Conservation (phyloP, 2,113 vertebrate species). For the Rhizomys pruinosus region DNA sequence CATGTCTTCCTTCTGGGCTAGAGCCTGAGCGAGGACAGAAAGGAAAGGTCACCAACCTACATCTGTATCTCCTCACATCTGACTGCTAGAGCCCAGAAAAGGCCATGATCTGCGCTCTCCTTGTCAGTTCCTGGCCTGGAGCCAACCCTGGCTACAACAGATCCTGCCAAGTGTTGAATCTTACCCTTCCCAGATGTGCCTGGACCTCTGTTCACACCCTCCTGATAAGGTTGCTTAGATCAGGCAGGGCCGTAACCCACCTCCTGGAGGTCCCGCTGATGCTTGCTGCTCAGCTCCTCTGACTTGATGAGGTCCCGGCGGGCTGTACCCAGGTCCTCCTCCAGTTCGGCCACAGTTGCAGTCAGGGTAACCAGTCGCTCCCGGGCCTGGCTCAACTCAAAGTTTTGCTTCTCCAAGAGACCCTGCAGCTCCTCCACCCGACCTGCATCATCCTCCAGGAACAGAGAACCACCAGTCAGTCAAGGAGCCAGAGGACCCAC, state of each 20-base stretch:
- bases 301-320: constrained; percentile 95
- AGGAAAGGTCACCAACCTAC: not conserved
- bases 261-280: constrained; percentile 96
- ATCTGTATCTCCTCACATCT: not conserved
- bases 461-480: constrained; percentile 91
- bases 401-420: constrained; percentile 95
- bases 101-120: not conserved
- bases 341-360: constrained; percentile 90
- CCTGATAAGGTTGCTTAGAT: no score
- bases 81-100: not conserved
- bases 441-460: constrained; percentile 90
- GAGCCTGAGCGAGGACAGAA: constrained; percentile 80
- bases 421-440: constrained; percentile 93
- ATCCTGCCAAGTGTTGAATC: not conserved
- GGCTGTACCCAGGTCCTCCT: constrained; percentile 92
- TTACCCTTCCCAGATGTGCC: not conserved
- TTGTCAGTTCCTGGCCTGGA: not conserved
- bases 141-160: not conserved
- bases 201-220: not conserved
- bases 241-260: constrained; percentile 83
- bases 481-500: constrained; percentile 73
- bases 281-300: constrained; percentile 94
- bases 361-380: constrained; percentile 90
- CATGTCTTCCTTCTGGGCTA: constrained; percentile 97
- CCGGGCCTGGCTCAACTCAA: constrained; percentile 93